These are phyloP conservation scores for Melanotaenia nigrans DNA, from an alignment of 2,797 vertebrate species.

Conservation along the genomic window DNA sequence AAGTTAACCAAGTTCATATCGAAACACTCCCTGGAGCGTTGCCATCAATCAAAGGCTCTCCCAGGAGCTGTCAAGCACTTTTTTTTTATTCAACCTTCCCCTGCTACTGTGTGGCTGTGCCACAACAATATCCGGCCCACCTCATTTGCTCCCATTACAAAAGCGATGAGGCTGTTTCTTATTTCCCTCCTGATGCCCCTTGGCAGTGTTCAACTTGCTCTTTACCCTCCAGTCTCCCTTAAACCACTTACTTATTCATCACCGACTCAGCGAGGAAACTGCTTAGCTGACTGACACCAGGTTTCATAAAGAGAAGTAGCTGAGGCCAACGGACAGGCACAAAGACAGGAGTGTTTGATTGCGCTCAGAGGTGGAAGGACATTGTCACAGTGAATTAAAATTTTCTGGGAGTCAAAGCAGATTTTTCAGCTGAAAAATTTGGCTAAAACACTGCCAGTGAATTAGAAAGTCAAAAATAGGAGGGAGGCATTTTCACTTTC, in stretches of 20 bases:
- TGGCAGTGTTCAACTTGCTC: slow-evolving; percentile 63
- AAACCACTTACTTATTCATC: slow-evolving; percentile 71
- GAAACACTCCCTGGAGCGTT: slow-evolving; percentile 69
- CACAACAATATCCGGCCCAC: slow-evolving; percentile 63
- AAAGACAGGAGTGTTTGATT: slow-evolving; percentile 37
- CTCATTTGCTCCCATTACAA: slow-evolving; percentile 68
- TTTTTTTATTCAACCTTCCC: slow-evolving; percentile 31
- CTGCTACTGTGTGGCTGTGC: slow-evolving; percentile 38
- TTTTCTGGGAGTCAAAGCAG: slow-evolving; percentile 68
- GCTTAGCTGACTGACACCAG: slow-evolving; percentile 58
- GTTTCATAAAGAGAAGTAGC: slow-evolving; percentile 37
- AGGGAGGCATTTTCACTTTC: slow-evolving; percentile 72
- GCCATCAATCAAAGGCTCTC: slow-evolving; percentile 76
- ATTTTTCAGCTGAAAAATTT: slow-evolving; percentile 58
- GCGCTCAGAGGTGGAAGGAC: slow-evolving; percentile 57
- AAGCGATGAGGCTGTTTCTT: slow-evolving; percentile 52
- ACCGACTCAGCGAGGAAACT: slow-evolving; percentile 51
- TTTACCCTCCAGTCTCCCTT: slow-evolving; percentile 50
- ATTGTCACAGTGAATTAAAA: slow-evolving; percentile 65
- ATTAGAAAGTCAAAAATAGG: slow-evolving; percentile 27
- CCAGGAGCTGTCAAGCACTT: slow-evolving; percentile 56
- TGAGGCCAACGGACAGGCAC: slow-evolving; percentile 17
- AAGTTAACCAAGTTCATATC: slow-evolving; percentile 74
- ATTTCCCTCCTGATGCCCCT: slow-evolving; percentile 47
- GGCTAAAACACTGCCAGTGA: slow-evolving; percentile 53